Evolutionary conservation across 1,140 invertebrate species (phyloP).

Genomic region (Temnothorax nylanderi): DNA sequence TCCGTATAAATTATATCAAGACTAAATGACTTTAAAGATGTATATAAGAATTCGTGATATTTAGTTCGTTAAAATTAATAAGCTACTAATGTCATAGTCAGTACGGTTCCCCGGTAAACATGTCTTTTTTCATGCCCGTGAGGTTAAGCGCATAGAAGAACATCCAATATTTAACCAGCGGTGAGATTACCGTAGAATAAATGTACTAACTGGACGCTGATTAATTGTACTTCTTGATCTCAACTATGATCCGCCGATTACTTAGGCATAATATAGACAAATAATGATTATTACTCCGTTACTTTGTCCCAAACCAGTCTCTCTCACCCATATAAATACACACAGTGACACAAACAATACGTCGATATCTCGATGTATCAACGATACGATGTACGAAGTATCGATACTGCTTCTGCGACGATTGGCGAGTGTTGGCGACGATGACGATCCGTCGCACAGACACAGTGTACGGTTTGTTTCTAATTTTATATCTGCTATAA

Average conservation of each 20-base stretch:
- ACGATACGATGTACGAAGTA: background rate
- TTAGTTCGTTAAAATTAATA: background rate
- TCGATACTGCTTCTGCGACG: background rate
- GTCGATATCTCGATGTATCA: background rate
- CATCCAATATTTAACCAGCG: background rate
- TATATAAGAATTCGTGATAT: background rate
- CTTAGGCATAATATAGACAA: constrained; percentile 12
- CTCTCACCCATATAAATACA: background rate
- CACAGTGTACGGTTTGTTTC: background rate
- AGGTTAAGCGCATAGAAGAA: background rate
- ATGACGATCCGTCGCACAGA: too few relatives aligned
- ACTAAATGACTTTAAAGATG: background rate
- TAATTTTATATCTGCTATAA: background rate
- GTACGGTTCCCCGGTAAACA: background rate
- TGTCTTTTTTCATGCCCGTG: background rate
- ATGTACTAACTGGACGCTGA: constrained; percentile 1
- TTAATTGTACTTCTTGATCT: background rate
- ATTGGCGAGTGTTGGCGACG: too few relatives aligned
- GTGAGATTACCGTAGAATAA: background rate
- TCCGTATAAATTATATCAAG: background rate
- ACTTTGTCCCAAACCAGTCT: background rate
- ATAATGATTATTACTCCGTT: background rate
- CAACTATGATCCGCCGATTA: background rate
- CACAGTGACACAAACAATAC: background rate
- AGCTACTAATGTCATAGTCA: background rate